These are phyloP conservation scores for Eupsittula cactorum DNA, from an alignment of 2,113 vertebrate species.

Conservation along the genomic window DNA sequence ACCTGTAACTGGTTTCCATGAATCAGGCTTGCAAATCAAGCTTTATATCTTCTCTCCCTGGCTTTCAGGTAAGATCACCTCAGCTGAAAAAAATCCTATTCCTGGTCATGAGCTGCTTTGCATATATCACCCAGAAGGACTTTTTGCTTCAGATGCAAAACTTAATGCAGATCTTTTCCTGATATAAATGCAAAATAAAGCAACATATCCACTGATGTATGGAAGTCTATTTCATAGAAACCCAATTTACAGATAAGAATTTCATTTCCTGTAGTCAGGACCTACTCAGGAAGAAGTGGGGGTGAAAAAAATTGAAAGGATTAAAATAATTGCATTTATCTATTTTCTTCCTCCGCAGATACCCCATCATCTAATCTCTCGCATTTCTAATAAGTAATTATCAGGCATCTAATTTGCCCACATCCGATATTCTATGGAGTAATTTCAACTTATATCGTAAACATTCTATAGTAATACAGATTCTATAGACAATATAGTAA, in stretches of 20 bases:
- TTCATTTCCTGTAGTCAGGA: slow-evolving; percentile 51
- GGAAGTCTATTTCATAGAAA: slow-evolving; percentile 18
- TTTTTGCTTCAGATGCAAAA: background rate
- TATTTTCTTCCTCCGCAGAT: slow-evolving; percentile 20
- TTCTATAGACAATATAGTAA: background rate
- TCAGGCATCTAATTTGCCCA: background rate
- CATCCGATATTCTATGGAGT: background rate
- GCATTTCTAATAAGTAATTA: slow-evolving; percentile 19
- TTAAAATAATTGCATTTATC: slow-evolving; percentile 50
- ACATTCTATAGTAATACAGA: background rate
- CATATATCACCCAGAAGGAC: background rate
- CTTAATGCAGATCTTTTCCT: background rate
- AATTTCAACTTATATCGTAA: background rate
- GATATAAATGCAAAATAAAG: slow-evolving; percentile 19
- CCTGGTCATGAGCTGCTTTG: background rate
- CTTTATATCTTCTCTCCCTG: background rate
- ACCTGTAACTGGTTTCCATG: background rate
- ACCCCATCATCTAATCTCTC: background rate
- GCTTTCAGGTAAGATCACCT: background rate
- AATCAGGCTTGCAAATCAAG: background rate
- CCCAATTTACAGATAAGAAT: slow-evolving; percentile 54
- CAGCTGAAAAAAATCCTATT: background rate
- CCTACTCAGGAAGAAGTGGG: background rate
- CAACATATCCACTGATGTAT: background rate
- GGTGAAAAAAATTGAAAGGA: slow-evolving; percentile 31